These are phyloP conservation scores for Spodoptera littoralis DNA, from an alignment of 2,888 invertebrate genomes.

Conservation along the genomic window DNA sequence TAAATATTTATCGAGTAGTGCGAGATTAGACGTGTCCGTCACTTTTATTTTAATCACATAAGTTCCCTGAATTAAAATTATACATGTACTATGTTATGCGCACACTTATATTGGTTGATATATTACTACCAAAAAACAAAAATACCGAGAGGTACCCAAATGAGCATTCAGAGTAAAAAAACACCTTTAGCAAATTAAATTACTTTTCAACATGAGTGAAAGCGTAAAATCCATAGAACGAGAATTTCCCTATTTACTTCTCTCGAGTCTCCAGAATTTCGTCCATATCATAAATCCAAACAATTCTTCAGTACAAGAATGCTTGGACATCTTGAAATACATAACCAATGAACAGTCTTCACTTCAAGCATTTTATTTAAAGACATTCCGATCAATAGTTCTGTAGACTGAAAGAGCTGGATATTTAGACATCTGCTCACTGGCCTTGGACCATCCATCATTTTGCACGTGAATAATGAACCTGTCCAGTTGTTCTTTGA, in stretches of 20 bases:
- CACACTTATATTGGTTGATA: too few relatives aligned
- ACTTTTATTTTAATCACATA: conserved; percentile 19
- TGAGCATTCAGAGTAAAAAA: too few relatives aligned
- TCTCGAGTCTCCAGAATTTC: neutral
- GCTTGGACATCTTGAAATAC: too few relatives aligned
- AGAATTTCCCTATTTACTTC: too few relatives aligned
- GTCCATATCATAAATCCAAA: neutral
- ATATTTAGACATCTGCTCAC: conserved; percentile 1
- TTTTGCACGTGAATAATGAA: conserved; percentile 24
- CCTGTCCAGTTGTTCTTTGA: neutral
- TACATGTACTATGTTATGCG: too few relatives aligned
- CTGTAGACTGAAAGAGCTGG: neutral
- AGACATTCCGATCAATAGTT: conserved; percentile 8
- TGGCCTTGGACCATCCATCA: conserved; percentile 9
- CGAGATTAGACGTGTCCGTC: conserved; percentile 34
- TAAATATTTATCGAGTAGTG: conserved; percentile 37
- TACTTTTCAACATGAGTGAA: too few relatives aligned
- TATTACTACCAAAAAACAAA: too few relatives aligned
- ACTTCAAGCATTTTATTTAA: conserved; percentile 5
- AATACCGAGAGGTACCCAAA: too few relatives aligned
- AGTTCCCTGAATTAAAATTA: neutral
- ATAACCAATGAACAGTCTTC: too few relatives aligned
- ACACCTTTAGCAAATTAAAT: too few relatives aligned
- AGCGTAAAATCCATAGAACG: too few relatives aligned
- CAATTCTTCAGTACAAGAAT: too few relatives aligned